Base-by-base conservation (phyloP, 1,140 invertebrate species). In the Ceratosolen fusciceps region DNA sequence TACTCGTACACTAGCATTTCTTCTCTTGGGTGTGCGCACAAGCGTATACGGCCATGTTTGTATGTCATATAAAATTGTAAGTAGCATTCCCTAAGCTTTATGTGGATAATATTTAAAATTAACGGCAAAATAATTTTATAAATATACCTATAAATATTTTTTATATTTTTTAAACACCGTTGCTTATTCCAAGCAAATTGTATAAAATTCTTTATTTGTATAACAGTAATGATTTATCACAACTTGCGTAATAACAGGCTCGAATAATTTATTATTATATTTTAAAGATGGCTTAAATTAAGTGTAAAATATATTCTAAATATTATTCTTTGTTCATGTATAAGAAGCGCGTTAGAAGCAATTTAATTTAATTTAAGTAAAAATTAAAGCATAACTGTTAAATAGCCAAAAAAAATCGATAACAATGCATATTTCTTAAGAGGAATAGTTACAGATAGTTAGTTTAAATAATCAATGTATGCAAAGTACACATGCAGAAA, bases 371-470 rank as follows among this genome's bases (percentile, higher is more conserved):
- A 65, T 37, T 2, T 37, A 65, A 62, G 34, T 62, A 62, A n/a
- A 37, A 37, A 37, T 65, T 37, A n/a, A 21, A 37, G 10, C 34
- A 16, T 37, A 65, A 37, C 60, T 37, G 34, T 65, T 65, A 65
- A 65, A 65, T 37, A 19, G 60, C 29, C 19, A n/a, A 65, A 65
- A 8, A 26, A 37, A 37, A 65, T 65, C 3, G 0, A 65, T 31
- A 65, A 65, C 31, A 65, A 65, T 37, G 58, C 34, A 37, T 31
- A 37, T 37, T 37, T 65, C 60, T 65, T 31, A 65, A 65, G 34
- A 65, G 16, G 7, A 37, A 65, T 65, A n/a, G 34, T 9, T 37
- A 31, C 31, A 65, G 37, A 37, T 4, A 21, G 19, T n/a, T 10
- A 37, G 16, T 65, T 65, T 37, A 37, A 65, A 65, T 65, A 37